Conservation (phyloP, 2,113 vertebrate genomes). For the Pao palembangensis region DNA sequence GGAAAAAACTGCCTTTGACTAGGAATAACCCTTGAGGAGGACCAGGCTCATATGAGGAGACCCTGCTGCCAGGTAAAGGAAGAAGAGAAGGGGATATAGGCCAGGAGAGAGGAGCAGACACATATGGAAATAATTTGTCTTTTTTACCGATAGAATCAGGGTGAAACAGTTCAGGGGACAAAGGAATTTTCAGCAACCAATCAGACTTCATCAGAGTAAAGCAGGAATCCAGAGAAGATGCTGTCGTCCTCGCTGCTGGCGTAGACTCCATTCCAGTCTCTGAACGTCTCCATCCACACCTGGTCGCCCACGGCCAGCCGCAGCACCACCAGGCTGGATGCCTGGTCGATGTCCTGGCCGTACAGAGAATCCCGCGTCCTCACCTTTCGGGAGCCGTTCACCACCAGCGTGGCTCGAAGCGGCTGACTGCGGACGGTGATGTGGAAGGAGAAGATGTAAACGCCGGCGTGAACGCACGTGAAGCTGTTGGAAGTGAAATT, state of each 20-base stretch:
- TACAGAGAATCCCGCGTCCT: slow-evolving; percentile 88
- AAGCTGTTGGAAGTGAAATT: slow-evolving; percentile 83
- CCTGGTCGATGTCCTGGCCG: slow-evolving; percentile 92
- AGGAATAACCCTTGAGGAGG: too few relatives aligned
- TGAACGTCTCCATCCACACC: slow-evolving; percentile 91
- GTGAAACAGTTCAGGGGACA: slow-evolving; percentile 2
- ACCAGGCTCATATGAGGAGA: too few relatives aligned
- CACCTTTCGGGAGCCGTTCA: slow-evolving; percentile 80
- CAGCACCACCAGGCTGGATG: slow-evolving; percentile 85
- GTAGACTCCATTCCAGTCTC: slow-evolving; percentile 93
- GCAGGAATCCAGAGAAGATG: slow-evolving; percentile 90
- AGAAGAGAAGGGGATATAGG: background rate
- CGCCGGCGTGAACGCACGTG: slow-evolving; percentile 84
- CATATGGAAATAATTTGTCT: background rate
- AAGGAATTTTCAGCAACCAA: background rate
- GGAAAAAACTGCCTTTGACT: too few relatives aligned
- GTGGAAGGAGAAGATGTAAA: slow-evolving; percentile 91
- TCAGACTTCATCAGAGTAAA: slow-evolving; percentile 79
- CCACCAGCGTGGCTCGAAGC: slow-evolving; percentile 83
- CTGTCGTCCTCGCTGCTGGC: slow-evolving; percentile 91
- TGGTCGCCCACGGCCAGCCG: slow-evolving; percentile 82
- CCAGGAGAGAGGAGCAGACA: background rate
- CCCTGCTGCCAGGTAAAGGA: background rate
- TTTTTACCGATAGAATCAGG: slow-evolving; percentile 5
- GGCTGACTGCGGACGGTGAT: slow-evolving; percentile 90